These are phyloP conservation scores for Petrolisthes manimaculis DNA, from an alignment of 2,888 invertebrate genomes.

Conservation along the genomic window DNA sequence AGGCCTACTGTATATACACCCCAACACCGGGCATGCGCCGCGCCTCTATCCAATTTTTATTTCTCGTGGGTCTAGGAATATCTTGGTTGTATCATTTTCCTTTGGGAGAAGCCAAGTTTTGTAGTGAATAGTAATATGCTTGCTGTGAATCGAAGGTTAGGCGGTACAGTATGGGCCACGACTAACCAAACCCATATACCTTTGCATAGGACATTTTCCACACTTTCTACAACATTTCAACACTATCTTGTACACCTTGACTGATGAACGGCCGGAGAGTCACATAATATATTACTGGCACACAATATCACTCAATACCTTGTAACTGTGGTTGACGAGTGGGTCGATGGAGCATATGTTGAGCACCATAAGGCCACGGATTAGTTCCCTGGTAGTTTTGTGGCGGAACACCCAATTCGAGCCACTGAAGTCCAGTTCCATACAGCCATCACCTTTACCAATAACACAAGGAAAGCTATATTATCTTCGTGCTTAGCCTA, in stretches of 20 bases:
- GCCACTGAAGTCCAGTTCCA: slow-evolving; percentile 30
- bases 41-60: too few species aligned
- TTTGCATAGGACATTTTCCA: not conserved
- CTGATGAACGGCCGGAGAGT: not conserved
- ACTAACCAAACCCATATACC: not conserved
- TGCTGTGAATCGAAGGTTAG: not conserved
- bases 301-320: slow-evolving; percentile 11
- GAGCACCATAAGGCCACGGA: slow-evolving; percentile 45
- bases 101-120: too few species aligned
- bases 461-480: too few species aligned
- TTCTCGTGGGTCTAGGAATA: too few species aligned
- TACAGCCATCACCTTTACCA: too few species aligned
- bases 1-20: too few species aligned
- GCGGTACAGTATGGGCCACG: not conserved
- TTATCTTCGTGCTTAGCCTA: too few species aligned
- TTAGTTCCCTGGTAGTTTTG: slow-evolving; percentile 30
- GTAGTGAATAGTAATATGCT: too few species aligned
- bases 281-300: not conserved
- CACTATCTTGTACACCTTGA: not conserved
- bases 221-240: not conserved
- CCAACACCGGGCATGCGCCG: too few species aligned
- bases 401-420: slow-evolving; percentile 31
- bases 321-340: slow-evolving; percentile 45
- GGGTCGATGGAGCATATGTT: slow-evolving; percentile 43
- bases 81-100: too few species aligned